A percentile compares a stretch with the other conserved stretches of the same genome.
phyloP scores from a whole-genome alignment of 2,888 invertebrate species.

The Conistra vaccinii region DNA sequence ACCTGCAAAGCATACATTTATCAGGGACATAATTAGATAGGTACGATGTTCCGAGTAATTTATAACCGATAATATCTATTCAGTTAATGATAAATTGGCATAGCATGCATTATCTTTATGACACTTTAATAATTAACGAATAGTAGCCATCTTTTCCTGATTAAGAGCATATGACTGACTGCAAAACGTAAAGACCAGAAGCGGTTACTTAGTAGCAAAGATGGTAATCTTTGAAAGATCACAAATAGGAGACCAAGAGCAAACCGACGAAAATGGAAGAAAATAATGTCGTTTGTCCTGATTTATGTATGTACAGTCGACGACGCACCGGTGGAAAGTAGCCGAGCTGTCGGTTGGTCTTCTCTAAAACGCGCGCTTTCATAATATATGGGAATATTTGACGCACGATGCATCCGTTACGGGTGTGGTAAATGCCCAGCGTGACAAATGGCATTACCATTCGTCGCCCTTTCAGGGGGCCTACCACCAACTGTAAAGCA shows the following conservation, averaged over 20 bases:
- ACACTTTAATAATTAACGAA: not conserved
- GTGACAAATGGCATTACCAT: conserved; percentile 29
- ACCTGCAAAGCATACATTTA: not conserved
- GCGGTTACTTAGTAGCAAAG: not conserved
- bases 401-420: conserved; percentile 38
- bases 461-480: conserved; percentile 35
- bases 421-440: conserved; percentile 23
- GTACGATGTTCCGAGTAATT: conserved; percentile 14
- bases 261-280: conserved; percentile 3
- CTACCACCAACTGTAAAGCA: too few species aligned
- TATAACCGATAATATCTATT: conserved; percentile 19
- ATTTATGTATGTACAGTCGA: not conserved
- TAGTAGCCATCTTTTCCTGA: not conserved
- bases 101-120: conserved; percentile 10
- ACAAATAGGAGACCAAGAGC: not conserved
- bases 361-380: conserved; percentile 1
- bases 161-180: not conserved
- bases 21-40: conserved; percentile 2
- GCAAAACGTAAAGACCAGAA: not conserved
- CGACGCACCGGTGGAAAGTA: not conserved
- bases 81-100: conserved; percentile 13
- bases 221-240: not conserved
- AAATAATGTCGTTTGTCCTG: conserved; percentile 7
- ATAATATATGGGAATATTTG: conserved; percentile 32
- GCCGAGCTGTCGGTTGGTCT: not conserved